Evolutionary conservation across 2,888 invertebrate genomes (phyloP).

Genomic region (Erebia palarica): DNA sequence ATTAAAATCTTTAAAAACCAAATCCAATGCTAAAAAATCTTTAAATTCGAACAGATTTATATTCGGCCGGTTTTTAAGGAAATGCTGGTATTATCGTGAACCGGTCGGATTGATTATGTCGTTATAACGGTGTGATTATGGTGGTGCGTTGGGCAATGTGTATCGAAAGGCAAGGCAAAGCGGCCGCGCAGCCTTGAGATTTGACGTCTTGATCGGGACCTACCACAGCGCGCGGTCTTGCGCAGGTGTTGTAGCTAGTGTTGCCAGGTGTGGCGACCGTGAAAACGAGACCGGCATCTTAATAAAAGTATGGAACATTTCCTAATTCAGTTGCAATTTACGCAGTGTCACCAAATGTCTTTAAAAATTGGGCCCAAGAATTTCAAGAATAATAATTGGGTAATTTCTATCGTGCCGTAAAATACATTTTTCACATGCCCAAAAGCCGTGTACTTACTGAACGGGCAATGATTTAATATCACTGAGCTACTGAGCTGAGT

Average conservation of each 20-base stretch:
- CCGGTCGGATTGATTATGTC: conserved; percentile 41
- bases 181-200: conserved; percentile 76
- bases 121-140: conserved; percentile 59
- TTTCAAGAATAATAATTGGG: neutral
- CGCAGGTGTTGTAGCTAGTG: conserved; percentile 69
- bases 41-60: conserved; percentile 22
- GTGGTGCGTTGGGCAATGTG: conserved; percentile 63
- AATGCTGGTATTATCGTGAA: conserved; percentile 37
- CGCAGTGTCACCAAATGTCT: neutral
- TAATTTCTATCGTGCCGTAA: too few species aligned
- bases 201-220: conserved; percentile 82
- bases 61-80: conserved; percentile 33
- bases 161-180: conserved; percentile 66
- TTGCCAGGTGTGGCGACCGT: conserved; percentile 7
- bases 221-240: conserved; percentile 75
- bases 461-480: too few species aligned
- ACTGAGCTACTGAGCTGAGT: too few species aligned
- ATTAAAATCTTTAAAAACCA: too few species aligned
- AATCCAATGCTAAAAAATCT: neutral
- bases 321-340: neutral
- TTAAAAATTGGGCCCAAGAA: neutral
- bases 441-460: too few species aligned
- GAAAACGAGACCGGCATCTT: conserved; percentile 15
- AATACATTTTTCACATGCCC: too few species aligned
- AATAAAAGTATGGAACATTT: too few species aligned